Base-by-base conservation (phyloP, 2,113 vertebrate species). In the Todiramphus chloris region DNA sequence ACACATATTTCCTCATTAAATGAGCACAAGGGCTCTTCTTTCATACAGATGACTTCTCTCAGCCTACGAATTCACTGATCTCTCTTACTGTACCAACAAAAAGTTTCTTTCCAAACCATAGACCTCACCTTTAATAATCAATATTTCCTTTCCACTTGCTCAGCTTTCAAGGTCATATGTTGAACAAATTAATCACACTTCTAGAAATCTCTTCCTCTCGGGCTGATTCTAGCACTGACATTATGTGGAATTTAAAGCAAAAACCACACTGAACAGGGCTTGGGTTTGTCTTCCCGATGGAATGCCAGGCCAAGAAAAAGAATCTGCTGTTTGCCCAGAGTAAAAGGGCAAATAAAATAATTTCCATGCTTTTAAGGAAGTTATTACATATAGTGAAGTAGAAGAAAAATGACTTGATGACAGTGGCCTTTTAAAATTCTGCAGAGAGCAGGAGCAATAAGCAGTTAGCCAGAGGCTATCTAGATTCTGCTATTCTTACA, bases 371-470 rank as follows among this genome's bases (percentile, higher is more conserved):
- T 87, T 95, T 92, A 94, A 93, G 96, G 89, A 92, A 84, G 77
- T 89, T 89, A 82, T 91, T 94, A 94, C 92, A 67, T 24, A 58
- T 44, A 92, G 66, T 66, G 85, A 91, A 91, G 83, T 25, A 89
- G 50, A 97, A 94, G 77, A 97, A 93, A 96, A 95, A 96, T 91
- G 82, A 94, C 94, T 92, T 90, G 95, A 94, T 93, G 95, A 94
- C 91, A 94, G 84, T 91, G 81, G 91, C 83, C 77, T 91, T 87
- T 95, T 89, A 87, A 82, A 96, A 80, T 41, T 27, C 87, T 89
- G 56, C 64, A 7, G 68, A 84, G 59, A 82, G 80, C 74, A 66
- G 86, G 33, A 94, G 78, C 84, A 91, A 56, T 37, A 41, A 84
- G 77, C 69, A 76, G 89, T 55, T 84, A 80, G 87, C 94, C 89